Evolutionary conservation across 2,797 vertebrate genomes (phyloP).

Genomic region (Heliangelus exortis): DNA sequence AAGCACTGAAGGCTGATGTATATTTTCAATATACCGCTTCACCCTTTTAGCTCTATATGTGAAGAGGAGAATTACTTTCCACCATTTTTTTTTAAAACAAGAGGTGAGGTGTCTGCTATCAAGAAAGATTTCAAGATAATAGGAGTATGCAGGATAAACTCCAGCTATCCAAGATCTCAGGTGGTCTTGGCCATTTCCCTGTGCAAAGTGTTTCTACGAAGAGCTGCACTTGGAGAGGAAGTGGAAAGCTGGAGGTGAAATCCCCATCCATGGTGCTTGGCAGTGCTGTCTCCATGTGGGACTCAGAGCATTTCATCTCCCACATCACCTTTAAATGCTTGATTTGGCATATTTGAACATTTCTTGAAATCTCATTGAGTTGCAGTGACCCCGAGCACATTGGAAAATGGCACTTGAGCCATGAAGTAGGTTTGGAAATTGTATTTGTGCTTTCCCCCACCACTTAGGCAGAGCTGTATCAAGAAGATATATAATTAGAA

Average conservation of each 20-base stretch:
- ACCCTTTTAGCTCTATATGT: neutral
- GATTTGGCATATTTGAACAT: neutral
- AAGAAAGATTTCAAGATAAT: neutral
- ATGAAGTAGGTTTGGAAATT: neutral
- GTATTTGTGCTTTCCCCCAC: neutral
- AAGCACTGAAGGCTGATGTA: neutral
- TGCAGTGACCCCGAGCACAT: neutral
- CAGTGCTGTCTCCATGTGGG: accelerated
- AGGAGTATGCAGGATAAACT: neutral
- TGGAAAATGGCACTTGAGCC: neutral
- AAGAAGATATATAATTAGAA: neutral
- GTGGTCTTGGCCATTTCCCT: neutral
- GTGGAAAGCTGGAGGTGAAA: neutral
- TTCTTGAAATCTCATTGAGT: neutral
- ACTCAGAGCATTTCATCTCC: neutral
- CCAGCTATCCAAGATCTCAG: neutral
- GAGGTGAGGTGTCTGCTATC: neutral
- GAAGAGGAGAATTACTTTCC: neutral
- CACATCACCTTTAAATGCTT: neutral
- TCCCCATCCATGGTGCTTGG: neutral
- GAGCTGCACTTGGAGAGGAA: neutral
- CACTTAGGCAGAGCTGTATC: neutral
- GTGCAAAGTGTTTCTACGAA: neutral
- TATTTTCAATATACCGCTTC: neutral
- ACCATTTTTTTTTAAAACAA: neutral